Evolutionary conservation across 2,113 vertebrate genomes (phyloP).

Genomic region (Oophaga pumilio): DNA sequence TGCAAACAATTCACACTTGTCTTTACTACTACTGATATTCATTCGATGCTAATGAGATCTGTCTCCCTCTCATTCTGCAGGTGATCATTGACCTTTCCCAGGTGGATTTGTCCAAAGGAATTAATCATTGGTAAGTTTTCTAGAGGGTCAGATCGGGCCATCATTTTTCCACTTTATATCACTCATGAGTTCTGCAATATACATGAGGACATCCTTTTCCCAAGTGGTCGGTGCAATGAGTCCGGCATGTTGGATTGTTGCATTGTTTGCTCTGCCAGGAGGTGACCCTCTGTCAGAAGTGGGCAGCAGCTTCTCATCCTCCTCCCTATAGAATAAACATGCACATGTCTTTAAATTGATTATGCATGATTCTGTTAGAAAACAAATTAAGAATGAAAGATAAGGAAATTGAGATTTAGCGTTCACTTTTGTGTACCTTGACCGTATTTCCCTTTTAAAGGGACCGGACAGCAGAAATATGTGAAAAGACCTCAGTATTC

Average conservation of each 20-base stretch:
- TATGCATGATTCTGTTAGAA: background rate
- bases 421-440: too few species aligned
- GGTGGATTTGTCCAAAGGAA: slow-evolving; percentile 78
- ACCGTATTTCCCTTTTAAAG: too few species aligned
- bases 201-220: background rate
- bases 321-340: background rate
- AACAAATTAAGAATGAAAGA: too few species aligned
- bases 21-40: background rate
- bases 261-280: background rate
- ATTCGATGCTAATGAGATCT: background rate
- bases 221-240: background rate
- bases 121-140: slow-evolving; percentile 80
- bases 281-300: background rate
- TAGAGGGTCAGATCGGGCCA: background rate
- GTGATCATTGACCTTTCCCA: slow-evolving; percentile 81
- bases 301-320: background rate
- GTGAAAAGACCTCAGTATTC: too few species aligned
- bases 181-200: background rate
- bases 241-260: background rate
- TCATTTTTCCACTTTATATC: background rate
- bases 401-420: too few species aligned
- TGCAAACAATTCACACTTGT: background rate
- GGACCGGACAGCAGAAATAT: too few species aligned
- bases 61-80: slow-evolving; percentile 64
- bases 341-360: background rate